Conservation (phyloP, 2,888 invertebrate species). For the Micropterix aruncella region DNA sequence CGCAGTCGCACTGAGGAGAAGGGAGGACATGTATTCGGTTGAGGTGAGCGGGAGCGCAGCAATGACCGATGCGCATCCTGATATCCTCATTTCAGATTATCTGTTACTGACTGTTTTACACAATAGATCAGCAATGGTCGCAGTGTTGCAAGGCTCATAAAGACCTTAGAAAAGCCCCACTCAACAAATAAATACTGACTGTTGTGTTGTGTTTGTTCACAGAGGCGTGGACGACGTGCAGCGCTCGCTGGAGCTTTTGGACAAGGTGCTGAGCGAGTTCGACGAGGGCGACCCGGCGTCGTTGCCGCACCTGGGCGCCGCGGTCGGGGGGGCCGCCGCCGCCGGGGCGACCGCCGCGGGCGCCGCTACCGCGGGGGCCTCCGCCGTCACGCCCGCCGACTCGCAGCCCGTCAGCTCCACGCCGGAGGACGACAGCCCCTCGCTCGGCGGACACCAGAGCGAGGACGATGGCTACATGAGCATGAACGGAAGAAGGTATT, state of each 20-base stretch:
- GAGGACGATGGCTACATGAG: constrained; percentile 90
- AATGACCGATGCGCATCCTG: too few species aligned
- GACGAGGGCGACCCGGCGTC: constrained; percentile 56
- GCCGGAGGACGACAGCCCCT: constrained; percentile 53
- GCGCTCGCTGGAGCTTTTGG: constrained; percentile 75
- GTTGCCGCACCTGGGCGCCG: constrained; percentile 30
- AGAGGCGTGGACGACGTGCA: constrained; percentile 79
- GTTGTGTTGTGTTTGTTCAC: too few species aligned
- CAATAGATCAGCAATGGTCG: too few species aligned
- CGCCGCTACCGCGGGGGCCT: constrained; percentile 20
- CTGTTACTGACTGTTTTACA: too few species aligned
- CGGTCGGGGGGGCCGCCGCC: constrained; percentile 20
- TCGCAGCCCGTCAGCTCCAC: constrained; percentile 22
- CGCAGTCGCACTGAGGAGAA: too few species aligned
- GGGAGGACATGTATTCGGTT: too few species aligned
- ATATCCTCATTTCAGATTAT: too few species aligned
- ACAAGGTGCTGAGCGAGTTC: constrained; percentile 82
- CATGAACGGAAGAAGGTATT: constrained; percentile 69
- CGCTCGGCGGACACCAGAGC: constrained; percentile 68
- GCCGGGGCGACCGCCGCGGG: constrained; percentile 24
- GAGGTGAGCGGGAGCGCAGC: too few species aligned
- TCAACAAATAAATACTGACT: too few species aligned
- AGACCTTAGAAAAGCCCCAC: too few species aligned
- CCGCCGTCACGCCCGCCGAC: constrained; percentile 23
- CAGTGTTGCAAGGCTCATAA: too few species aligned